phyloP scores from a whole-genome alignment of 2,113 vertebrate species.

The Leptobrachium ailaonicum region DNA sequence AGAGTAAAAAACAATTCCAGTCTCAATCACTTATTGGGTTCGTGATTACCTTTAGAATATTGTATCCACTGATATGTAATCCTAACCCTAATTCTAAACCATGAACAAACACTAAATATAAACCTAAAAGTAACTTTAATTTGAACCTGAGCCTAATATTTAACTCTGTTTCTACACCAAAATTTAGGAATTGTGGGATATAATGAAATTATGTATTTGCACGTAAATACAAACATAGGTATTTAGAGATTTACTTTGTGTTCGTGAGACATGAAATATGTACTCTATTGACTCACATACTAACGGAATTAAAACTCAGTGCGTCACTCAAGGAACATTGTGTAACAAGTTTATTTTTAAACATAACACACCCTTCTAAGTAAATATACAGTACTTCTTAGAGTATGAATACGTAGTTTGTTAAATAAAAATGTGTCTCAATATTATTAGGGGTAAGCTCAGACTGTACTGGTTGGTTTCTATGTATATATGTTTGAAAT shows the following conservation, averaged over 20 bases:
- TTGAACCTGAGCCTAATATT: no score
- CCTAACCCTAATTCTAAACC: no score
- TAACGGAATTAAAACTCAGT: slow-evolving; percentile 16
- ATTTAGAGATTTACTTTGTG: neutral
- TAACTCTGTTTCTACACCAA: no score
- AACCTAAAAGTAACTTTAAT: no score
- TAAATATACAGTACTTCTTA: neutral
- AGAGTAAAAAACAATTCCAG: no score
- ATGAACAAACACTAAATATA: no score
- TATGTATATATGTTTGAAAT: neutral
- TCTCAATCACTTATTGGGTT: no score
- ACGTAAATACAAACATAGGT: neutral
- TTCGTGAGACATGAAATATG: neutral
- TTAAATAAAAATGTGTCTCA: slow-evolving; percentile 1
- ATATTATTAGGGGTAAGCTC: neutral
- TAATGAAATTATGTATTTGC: neutral
- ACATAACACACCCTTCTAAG: slow-evolving; percentile 22
- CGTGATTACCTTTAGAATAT: no score
- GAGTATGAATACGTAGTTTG: neutral
- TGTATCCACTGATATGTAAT: no score
- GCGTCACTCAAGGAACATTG: slow-evolving; percentile 25
- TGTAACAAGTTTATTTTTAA: slow-evolving; percentile 31
- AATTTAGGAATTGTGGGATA: neutral
- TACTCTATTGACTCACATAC: slow-evolving; percentile 26
- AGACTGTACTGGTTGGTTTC: neutral